Percentiles rank a stretch among this genome's conserved stretches.
phyloP scores from a whole-genome alignment of 2,888 invertebrate genomes.

The Capitulum mitella region DNA sequence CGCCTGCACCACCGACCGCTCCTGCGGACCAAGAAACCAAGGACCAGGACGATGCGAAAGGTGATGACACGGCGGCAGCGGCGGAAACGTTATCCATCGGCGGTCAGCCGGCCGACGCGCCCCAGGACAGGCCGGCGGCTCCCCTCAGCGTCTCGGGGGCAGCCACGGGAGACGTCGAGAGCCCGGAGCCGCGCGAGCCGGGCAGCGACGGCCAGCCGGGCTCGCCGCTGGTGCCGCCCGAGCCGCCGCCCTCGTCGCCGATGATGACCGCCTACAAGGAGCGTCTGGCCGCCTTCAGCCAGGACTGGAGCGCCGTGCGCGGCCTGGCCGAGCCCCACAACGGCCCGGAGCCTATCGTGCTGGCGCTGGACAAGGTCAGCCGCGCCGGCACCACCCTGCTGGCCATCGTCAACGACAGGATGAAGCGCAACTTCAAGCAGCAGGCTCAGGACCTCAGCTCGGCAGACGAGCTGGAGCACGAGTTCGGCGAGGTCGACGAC shows the following conservation, averaged over 20 bases:
- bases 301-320: slow-evolving; percentile 1
- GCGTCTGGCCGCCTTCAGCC: not conserved
- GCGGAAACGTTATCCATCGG: not conserved
- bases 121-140: not conserved
- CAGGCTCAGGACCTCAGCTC: not conserved
- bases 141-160: slow-evolving; percentile 4
- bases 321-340: not conserved
- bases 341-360: not conserved
- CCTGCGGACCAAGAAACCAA: not conserved
- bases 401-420: not conserved
- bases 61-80: not conserved
- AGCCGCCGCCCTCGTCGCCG: not conserved
- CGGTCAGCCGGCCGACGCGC: not conserved
- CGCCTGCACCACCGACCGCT: not conserved
- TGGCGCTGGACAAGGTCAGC: not conserved
- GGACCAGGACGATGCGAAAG: not conserved
- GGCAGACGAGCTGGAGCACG: slow-evolving; percentile 6
- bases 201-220: not conserved
- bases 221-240: not conserved
- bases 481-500: slow-evolving; percentile 13
- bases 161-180: not conserved
- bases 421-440: not conserved
- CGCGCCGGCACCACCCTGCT: not conserved
- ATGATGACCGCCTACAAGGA: not conserved
- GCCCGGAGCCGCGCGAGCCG: not conserved